Base-by-base conservation (phyloP, 2,113 vertebrate species). In the Ia io region DNA sequence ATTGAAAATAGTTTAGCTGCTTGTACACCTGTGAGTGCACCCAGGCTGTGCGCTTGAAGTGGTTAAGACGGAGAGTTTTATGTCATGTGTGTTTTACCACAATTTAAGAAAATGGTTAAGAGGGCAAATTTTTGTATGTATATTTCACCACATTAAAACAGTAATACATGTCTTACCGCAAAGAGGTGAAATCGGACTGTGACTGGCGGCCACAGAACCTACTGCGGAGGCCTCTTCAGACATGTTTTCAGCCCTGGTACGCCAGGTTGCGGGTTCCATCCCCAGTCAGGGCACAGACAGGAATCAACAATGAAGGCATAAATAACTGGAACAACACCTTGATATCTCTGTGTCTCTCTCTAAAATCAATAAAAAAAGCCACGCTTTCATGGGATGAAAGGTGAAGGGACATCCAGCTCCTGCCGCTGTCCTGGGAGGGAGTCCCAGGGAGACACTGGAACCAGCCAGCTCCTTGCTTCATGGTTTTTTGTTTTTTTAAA, bases 91-190 rank as follows among this genome's bases (percentile, higher is more conserved):
- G 49, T 2, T 47, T 56, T 69, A 32, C 47, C 53, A 73, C 65
- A 22, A 35, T 35, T n/a, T 32, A 30, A 47, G 23, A 47, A 32
- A 40, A 53, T 42, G 69, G 17, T 73, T 83, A 73, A 42, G 17
- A 28, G 25, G 37, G 25, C 51, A 30, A 51, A 3, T 61, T 51
- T 32, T 16, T 37, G 10, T 73, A 0, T 5, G 1, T 61, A 0
- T 59, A 2, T 37, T 77, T 69, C 77, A 40, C 47, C 47, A 56
- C 69, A 18, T 56, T 30, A 40, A 74, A 73, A 63, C 83, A 49
- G 4, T n/a, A 61, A 67, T 16, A 32, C 28, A n/a, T 6, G 6
- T 35, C 12, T 88, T 51, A 61, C 53, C 63, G 11, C 28, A 37
- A 25, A 82, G 71, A 7, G 20, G 1, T 77, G 47, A 22, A 28